A percentile compares a stretch with the other conserved stretches of the same genome.
phyloP scores from a whole-genome alignment of 2,888 invertebrate genomes.

The Cistogaster globosa region DNA sequence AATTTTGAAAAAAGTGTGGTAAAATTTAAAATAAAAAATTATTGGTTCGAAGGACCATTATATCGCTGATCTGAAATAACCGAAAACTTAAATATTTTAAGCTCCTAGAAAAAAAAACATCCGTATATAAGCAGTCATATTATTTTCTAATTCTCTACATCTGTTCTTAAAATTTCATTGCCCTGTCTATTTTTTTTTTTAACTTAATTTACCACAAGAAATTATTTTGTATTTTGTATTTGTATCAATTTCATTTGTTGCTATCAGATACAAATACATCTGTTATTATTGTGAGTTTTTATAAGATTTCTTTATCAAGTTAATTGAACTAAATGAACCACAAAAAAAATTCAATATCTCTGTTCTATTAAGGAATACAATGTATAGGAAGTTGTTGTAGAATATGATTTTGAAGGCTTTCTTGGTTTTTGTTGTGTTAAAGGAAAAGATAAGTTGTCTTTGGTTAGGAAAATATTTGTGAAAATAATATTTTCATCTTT shows the following conservation, averaged over 20 bases:
- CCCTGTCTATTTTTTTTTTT: not conserved
- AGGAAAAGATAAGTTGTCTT: not conserved
- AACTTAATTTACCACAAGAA: constrained; percentile 6
- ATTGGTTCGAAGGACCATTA: too few relatives aligned
- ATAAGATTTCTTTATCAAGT: constrained; percentile 45
- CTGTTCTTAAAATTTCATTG: not conserved
- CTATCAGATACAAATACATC: constrained; percentile 18
- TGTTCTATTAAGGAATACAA: constrained; percentile 11
- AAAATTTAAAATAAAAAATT: too few relatives aligned
- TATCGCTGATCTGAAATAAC: too few relatives aligned
- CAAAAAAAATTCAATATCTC: constrained; percentile 45
- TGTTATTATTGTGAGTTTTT: constrained; percentile 26
- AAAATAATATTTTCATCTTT: too few relatives aligned
- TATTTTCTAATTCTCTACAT: not conserved
- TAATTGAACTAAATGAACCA: constrained; percentile 42
- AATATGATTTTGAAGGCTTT: constrained; percentile 50
- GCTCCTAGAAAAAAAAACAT: too few relatives aligned
- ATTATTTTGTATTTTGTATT: not conserved
- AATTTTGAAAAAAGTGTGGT: too few relatives aligned
- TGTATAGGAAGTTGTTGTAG: constrained; percentile 4
- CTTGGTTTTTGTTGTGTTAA: not conserved
- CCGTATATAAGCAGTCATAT: too few relatives aligned
- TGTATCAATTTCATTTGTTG: constrained; percentile 28
- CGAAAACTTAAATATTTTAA: too few relatives aligned
- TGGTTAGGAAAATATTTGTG: not conserved